phyloP scores from a whole-genome alignment of 2,113 vertebrate species.

The Philantomba maxwellii region DNA sequence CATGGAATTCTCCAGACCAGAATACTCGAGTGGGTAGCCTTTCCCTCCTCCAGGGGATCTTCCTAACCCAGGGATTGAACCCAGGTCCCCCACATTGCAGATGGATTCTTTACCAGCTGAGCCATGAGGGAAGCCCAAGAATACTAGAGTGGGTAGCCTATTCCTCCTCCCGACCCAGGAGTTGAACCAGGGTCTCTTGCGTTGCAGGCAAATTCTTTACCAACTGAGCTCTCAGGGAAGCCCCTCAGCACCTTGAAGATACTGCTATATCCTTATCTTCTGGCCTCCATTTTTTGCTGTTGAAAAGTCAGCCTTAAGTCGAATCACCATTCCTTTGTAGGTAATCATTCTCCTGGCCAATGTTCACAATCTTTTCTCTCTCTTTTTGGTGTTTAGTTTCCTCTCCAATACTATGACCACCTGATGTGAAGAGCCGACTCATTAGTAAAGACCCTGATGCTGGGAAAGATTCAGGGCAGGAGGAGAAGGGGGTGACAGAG shows the following conservation, averaged over 20 bases:
- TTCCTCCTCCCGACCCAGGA: background rate
- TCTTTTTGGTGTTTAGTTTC: background rate
- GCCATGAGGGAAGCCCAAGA: background rate
- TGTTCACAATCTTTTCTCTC: background rate
- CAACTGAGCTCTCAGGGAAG: background rate
- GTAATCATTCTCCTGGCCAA: background rate
- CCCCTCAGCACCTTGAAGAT: background rate
- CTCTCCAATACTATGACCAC: background rate
- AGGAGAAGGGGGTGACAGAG: background rate
- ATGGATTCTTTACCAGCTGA: background rate
- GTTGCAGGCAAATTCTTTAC: background rate
- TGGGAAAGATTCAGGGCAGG: background rate
- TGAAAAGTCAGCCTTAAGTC: background rate
- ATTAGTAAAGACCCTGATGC: background rate
- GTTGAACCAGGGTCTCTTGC: background rate
- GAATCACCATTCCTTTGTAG: background rate
- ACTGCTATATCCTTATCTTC: background rate
- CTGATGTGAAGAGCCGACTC: background rate
- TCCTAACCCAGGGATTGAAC: background rate
- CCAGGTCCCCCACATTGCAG: background rate
- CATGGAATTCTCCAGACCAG: background rate
- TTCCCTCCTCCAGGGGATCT: background rate
- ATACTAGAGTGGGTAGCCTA: background rate
- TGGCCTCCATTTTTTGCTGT: background rate
- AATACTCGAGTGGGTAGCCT: background rate